Evolutionary conservation across 2,888 invertebrate genomes (phyloP).

Genomic region (Acanthococcus lagerstroemiae): DNA sequence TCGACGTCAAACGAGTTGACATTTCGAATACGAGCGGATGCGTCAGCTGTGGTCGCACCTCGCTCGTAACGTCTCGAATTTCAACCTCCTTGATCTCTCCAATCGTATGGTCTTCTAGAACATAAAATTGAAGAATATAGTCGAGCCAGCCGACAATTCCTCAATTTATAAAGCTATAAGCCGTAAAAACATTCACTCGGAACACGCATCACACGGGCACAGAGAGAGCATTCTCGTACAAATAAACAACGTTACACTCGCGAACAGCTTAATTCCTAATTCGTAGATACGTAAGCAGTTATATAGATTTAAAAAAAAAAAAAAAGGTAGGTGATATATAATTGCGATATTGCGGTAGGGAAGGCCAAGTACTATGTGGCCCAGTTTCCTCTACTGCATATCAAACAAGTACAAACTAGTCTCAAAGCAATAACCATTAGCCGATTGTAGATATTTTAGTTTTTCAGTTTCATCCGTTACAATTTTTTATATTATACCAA

Average conservation of each 20-base stretch:
- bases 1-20: too few relatives aligned
- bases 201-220: too few relatives aligned
- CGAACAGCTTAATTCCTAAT: neutral
- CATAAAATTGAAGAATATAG: too few relatives aligned
- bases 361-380: conserved; percentile 25
- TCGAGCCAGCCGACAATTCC: too few relatives aligned
- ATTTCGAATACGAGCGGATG: too few relatives aligned
- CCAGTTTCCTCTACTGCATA: conserved; percentile 26
- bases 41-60: too few relatives aligned
- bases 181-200: too few relatives aligned
- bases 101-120: too few relatives aligned
- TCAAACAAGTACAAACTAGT: conserved; percentile 23
- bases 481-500: conserved; percentile 5
- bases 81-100: too few relatives aligned
- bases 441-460: conserved; percentile 16
- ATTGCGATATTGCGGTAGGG: conserved; percentile 26
- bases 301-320: conserved; percentile 2
- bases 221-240: neutral
- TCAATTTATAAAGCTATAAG: too few relatives aligned
- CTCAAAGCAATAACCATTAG: conserved; percentile 17
- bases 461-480: neutral
- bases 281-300: neutral
- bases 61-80: too few relatives aligned
- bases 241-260: neutral
- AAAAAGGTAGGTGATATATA: conserved; percentile 26